Percentiles rank a stretch among this genome's conserved stretches.
Conservation (phyloP, 1,140 invertebrate species). For the Temnothorax longispinosus region DNA sequence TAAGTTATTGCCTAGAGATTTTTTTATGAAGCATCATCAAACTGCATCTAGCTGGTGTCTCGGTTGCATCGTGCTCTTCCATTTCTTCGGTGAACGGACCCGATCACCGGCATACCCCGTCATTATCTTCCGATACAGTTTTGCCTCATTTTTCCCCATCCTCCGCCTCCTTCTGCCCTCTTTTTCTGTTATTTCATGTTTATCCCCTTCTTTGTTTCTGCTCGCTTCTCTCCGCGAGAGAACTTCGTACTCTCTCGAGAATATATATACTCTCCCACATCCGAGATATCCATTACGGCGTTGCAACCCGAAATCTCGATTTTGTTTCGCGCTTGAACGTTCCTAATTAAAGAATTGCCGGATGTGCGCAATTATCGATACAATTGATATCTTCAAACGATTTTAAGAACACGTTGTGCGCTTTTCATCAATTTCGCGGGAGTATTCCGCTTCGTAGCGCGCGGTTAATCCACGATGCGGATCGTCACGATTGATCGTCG, state of each 20-base stretch:
- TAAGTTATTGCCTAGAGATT: conserved; percentile 35
- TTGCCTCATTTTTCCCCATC: conserved; percentile 73
- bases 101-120: conserved; percentile 75
- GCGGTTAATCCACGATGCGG: conserved; percentile 38
- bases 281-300: neutral
- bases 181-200: conserved; percentile 73
- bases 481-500: conserved; percentile 65
- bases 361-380: neutral
- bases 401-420: neutral
- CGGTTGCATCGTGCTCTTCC: conserved; percentile 66
- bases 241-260: neutral
- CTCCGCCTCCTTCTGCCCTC: conserved; percentile 65
- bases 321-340: neutral
- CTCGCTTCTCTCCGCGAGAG: neutral
- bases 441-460: neutral
- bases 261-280: neutral
- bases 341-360: neutral
- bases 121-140: conserved; percentile 80
- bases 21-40: conserved; percentile 51
- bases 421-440: neutral
- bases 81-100: conserved; percentile 70
- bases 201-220: conserved; percentile 68
- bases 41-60: conserved; percentile 61
- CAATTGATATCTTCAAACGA: neutral
- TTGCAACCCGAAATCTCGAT: neutral